Percentiles rank a stretch among this genome's conserved stretches.
These are phyloP conservation scores for Ciconia nigra DNA, from an alignment of 2,797 vertebrate species.

Conservation along the genomic window DNA sequence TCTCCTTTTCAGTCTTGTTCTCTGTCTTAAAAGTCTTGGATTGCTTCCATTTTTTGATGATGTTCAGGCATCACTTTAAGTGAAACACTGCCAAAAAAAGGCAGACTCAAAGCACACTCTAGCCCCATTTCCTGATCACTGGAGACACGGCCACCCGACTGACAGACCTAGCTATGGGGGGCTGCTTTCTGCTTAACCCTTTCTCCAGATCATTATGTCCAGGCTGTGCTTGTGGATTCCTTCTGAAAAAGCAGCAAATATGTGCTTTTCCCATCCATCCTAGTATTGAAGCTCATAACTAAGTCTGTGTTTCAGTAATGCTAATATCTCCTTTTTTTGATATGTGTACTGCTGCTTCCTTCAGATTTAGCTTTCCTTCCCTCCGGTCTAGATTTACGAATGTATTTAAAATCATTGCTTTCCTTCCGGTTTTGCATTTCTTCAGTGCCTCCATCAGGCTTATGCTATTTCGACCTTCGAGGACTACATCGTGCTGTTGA, in stretches of 20 bases:
- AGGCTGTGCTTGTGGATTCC: background rate
- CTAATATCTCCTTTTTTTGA: background rate
- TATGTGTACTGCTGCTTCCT: background rate
- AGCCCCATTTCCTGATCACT: background rate
- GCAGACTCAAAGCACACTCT: background rate
- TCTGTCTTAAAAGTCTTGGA: background rate
- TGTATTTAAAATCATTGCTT: background rate
- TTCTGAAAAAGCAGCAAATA: background rate
- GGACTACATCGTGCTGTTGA: accelerated
- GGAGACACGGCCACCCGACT: background rate
- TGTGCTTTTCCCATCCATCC: background rate
- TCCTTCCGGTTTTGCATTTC: background rate
- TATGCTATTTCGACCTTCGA: background rate
- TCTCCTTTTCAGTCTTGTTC: background rate
- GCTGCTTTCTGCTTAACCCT: background rate
- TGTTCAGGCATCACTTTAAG: background rate
- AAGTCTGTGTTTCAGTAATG: background rate
- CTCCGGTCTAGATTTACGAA: background rate
- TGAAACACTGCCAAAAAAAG: background rate
- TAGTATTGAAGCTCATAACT: accelerated
- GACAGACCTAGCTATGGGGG: background rate
- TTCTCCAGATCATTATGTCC: accelerated
- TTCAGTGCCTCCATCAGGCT: background rate
- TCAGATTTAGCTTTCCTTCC: background rate
- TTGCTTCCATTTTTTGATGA: background rate